These are phyloP conservation scores for Clarias laeviceps DNA, from an alignment of 2,797 vertebrate species.

Conservation along the genomic window DNA sequence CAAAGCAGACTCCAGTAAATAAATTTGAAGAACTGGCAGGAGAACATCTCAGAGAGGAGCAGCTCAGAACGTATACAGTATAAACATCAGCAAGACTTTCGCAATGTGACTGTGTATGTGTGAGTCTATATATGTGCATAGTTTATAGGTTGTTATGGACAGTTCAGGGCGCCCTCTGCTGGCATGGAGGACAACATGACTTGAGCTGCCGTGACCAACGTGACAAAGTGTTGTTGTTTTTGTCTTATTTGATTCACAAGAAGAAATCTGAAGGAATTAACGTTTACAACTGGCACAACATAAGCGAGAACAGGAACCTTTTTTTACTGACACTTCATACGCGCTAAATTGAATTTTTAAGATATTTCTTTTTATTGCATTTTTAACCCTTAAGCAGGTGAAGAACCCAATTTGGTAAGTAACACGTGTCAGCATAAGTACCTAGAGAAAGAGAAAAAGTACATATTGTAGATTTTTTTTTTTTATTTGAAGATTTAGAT, in stretches of 20 bases:
- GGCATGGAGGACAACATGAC: neutral
- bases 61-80: neutral
- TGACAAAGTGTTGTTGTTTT: neutral
- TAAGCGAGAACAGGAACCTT: neutral
- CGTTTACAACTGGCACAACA: neutral
- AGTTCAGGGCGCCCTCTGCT: neutral
- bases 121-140: neutral
- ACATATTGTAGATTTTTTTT: too few species aligned
- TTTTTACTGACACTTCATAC: neutral
- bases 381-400: too few species aligned
- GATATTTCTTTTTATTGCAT: too few species aligned
- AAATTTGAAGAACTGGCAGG: neutral
- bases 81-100: neutral
- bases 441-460: too few species aligned
- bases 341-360: neutral
- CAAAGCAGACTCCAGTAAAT: neutral
- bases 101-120: neutral
- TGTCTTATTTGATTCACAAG: neutral
- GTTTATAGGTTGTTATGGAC: neutral
- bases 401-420: too few species aligned
- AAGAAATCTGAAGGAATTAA: neutral
- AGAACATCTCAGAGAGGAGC: neutral
- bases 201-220: neutral
- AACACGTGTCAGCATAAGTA: too few species aligned
- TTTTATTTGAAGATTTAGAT: too few species aligned